These are phyloP conservation scores for Silurus meridionalis DNA, from an alignment of 2,113 vertebrate genomes.

Conservation along the genomic window DNA sequence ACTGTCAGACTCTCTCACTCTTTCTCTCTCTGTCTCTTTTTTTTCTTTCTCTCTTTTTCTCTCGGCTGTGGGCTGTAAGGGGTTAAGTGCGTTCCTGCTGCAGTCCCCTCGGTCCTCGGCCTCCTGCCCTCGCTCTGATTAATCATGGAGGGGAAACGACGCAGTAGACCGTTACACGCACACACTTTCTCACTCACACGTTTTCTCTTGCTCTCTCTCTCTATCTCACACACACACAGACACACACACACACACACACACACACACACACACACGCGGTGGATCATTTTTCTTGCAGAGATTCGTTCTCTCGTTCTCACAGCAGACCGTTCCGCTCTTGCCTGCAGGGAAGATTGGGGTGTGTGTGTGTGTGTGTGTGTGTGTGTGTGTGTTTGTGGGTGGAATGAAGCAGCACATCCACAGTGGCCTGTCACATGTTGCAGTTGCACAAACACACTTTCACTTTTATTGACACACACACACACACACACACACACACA, in stretches of 20 bases:
- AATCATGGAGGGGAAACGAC: conserved; percentile 82
- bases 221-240: background rate
- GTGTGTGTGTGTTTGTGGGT: conserved; percentile 48
- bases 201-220: conserved; percentile 26
- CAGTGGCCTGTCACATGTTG: conserved; percentile 71
- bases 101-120: conserved; percentile 76
- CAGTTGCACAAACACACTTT: conserved; percentile 17
- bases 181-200: conserved; percentile 37
- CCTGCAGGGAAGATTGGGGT: conserved; percentile 51
- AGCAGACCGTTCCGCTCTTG: conserved; percentile 69
- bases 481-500: conserved; percentile 43
- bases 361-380: conserved; percentile 41
- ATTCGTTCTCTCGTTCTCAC: conserved; percentile 40
- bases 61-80: conserved; percentile 37
- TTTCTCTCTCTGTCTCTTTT: background rate
- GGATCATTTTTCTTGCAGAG: conserved; percentile 46
- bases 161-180: conserved; percentile 71
- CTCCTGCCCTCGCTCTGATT: conserved; percentile 78
- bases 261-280: conserved; percentile 24
- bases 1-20: conserved; percentile 4
- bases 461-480: conserved; percentile 17
- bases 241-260: conserved; percentile 32
- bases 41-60: conserved; percentile 1
- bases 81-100: conserved; percentile 66
- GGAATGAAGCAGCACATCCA: conserved; percentile 61